phyloP scores from a whole-genome alignment of 1,140 invertebrate genomes.

The Drepana arcuata region DNA sequence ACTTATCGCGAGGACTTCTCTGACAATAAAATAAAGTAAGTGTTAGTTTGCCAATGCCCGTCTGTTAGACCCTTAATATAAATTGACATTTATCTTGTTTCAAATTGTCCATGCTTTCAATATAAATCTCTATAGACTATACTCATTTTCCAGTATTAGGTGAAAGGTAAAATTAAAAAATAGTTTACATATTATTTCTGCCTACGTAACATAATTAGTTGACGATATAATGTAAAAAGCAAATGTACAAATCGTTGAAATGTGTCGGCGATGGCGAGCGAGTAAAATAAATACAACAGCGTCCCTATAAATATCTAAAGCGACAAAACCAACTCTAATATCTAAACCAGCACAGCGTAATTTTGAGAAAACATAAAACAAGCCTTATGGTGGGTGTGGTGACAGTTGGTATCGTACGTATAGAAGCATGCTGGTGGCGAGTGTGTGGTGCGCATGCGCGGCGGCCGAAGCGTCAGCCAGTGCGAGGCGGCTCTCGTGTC shows the following conservation, averaged over 20 bases:
- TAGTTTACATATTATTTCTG: too few species aligned
- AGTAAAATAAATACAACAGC: constrained; percentile 36
- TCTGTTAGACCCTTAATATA: too few species aligned
- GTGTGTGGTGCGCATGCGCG: constrained; percentile 15
- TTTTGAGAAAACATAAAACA: constrained; percentile 30
- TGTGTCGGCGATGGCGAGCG: constrained; percentile 20
- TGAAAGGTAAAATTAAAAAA: too few species aligned
- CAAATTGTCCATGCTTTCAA: too few species aligned
- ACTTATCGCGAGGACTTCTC: too few species aligned
- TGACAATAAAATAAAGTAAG: too few species aligned
- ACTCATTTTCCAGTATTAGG: too few species aligned
- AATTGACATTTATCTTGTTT: too few species aligned
- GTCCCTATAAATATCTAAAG: constrained; percentile 25
- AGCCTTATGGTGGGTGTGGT: constrained; percentile 35
- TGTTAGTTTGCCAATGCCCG: too few species aligned
- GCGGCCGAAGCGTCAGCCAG: constrained; percentile 24
- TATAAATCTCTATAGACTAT: too few species aligned
- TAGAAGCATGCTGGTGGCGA: constrained; percentile 21
- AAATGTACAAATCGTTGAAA: constrained; percentile 21
- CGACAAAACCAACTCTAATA: constrained; percentile 35
- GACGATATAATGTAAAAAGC: too few species aligned
- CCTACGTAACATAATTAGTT: too few species aligned
- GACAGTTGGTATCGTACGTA: constrained; percentile 14
- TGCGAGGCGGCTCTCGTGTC: constrained; percentile 38
- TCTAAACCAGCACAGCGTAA: constrained; percentile 35